Conservation (phyloP, 2,113 vertebrate species). For the Pituophis catenifer region DNA sequence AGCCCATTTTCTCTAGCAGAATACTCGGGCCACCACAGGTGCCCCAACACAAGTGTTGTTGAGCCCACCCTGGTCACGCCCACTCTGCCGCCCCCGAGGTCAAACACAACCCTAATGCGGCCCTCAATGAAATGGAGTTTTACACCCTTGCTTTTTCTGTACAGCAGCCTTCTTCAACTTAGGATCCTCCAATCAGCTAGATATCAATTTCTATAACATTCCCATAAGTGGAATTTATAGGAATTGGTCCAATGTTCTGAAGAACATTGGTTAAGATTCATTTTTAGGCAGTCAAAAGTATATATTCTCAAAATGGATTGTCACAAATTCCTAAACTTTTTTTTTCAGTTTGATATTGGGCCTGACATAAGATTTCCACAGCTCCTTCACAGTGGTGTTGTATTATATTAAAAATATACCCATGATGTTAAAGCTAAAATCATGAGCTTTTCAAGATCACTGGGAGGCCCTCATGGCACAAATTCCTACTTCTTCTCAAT, state of each 20-base stretch:
- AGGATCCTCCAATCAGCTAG: background rate
- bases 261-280: background rate
- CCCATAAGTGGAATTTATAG: background rate
- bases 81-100: too few species aligned
- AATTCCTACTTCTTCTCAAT: background rate
- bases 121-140: too few species aligned
- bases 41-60: too few species aligned
- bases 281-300: background rate
- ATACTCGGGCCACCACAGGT: too few species aligned
- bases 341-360: background rate
- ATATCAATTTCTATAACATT: background rate
- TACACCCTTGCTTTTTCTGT: background rate
- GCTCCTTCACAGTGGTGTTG: conserved; percentile 19
- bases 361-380: background rate
- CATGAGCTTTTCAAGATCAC: background rate
- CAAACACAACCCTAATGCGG: too few species aligned
- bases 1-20: too few species aligned
- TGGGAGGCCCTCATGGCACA: background rate
- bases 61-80: too few species aligned
- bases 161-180: background rate
- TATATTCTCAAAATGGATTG: background rate
- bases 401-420: background rate
- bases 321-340: background rate
- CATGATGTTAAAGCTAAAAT: background rate
- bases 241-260: background rate